A percentile compares a stretch with the other conserved stretches of the same genome.
phyloP scores from a whole-genome alignment of 2,797 vertebrate genomes.

The Pseudochirops corinnae region DNA sequence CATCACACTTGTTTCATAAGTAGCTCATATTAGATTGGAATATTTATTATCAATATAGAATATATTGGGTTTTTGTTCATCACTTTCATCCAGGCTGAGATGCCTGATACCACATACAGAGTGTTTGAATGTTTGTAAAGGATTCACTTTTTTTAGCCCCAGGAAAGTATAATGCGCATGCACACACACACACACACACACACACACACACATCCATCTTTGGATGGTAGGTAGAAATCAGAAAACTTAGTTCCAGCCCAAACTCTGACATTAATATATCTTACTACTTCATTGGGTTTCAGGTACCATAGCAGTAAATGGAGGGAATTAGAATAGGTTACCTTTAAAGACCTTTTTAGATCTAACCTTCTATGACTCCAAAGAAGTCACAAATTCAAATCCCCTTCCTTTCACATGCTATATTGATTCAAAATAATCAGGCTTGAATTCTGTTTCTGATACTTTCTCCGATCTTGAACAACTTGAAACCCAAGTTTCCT shows the following conservation, averaged over 20 bases:
- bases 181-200: background rate
- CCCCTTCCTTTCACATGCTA: too few species aligned
- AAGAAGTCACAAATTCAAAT: background rate
- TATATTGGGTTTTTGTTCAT: too few species aligned
- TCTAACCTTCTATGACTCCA: background rate
- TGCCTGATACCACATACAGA: background rate
- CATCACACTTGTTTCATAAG: background rate
- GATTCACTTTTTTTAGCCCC: background rate
- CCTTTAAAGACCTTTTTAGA: background rate
- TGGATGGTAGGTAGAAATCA: background rate
- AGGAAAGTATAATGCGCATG: background rate
- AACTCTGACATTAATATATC: background rate
- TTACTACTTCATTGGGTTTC: background rate
- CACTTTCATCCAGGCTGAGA: background rate
- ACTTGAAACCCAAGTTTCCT: too few species aligned
- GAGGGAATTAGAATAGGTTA: background rate
- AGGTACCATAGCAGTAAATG: background rate
- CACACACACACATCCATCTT: background rate
- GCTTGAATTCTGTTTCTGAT: too few species aligned
- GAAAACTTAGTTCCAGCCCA: background rate
- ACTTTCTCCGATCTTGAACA: too few species aligned
- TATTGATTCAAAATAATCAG: too few species aligned
- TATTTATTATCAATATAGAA: background rate
- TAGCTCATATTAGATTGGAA: background rate
- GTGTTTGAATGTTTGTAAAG: background rate